These are phyloP conservation scores for Orgyia antiqua DNA, from an alignment of 2,888 invertebrate species.

Conservation along the genomic window DNA sequence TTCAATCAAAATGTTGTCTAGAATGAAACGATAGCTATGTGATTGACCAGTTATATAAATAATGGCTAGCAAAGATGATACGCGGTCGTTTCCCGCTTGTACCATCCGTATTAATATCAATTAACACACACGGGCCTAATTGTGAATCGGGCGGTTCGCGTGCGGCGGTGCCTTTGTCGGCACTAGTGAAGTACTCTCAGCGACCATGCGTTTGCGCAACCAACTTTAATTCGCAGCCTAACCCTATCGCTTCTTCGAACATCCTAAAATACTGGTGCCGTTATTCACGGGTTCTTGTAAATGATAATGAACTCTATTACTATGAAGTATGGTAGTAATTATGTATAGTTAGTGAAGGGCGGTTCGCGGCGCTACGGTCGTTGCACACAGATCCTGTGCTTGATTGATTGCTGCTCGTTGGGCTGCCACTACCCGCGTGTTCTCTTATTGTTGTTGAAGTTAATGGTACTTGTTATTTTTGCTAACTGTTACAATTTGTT, in stretches of 20 bases:
- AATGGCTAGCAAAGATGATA: no score
- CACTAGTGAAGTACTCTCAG: constrained; percentile 37
- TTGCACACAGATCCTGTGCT: constrained; percentile 69
- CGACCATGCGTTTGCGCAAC: constrained; percentile 40
- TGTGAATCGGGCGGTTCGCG: constrained; percentile 74
- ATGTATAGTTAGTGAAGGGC: constrained; percentile 26
- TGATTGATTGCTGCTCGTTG: constrained; percentile 52
- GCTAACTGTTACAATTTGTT: constrained; percentile 22
- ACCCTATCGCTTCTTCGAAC: constrained; percentile 65
- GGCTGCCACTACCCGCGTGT: constrained; percentile 25
- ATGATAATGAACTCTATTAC: constrained; percentile 44
- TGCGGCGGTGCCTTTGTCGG: constrained; percentile 75
- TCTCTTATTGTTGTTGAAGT: constrained; percentile 26
- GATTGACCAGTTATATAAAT: no score
- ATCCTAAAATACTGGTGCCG: constrained; percentile 73
- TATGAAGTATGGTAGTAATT: constrained; percentile 39
- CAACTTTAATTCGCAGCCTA: constrained; percentile 54
- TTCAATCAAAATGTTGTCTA: no score
- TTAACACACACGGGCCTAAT: constrained; percentile 77
- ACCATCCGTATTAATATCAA: constrained; percentile 73
- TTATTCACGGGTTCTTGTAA: constrained; percentile 32
- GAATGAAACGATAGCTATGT: no score
- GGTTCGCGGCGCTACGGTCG: constrained; percentile 67
- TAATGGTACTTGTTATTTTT: constrained; percentile 30
- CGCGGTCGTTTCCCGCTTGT: constrained; percentile 35